These are phyloP conservation scores for Drosophila malerkotliana DNA, from an alignment of 1,140 invertebrate species.

Conservation along the genomic window DNA sequence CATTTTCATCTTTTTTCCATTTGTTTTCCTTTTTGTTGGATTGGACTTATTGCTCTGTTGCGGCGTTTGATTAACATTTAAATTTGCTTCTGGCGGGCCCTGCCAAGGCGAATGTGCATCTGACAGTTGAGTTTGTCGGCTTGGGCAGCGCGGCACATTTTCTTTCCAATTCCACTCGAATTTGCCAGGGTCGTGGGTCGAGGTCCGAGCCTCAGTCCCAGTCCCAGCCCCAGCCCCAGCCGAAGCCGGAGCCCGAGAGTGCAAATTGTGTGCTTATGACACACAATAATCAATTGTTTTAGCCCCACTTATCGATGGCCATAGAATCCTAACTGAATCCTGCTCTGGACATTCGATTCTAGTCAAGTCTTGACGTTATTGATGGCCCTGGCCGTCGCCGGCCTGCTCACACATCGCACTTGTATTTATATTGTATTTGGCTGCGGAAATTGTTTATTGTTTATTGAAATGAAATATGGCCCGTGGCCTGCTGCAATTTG, in stretches of 20 bases:
- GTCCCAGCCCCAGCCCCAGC: background rate
- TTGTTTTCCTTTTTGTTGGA: conserved; percentile 11
- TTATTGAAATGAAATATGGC: conserved; percentile 70
- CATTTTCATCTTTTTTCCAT: conserved; percentile 37
- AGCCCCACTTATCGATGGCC: conserved; percentile 46
- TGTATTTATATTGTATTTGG: conserved; percentile 55
- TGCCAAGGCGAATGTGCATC: conserved; percentile 54
- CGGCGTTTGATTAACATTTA: conserved; percentile 78
- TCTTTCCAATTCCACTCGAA: conserved; percentile 48
- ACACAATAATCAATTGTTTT: conserved; percentile 80
- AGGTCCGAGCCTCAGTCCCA: background rate
- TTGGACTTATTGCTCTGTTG: conserved; percentile 39
- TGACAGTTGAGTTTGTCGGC: conserved; percentile 62
- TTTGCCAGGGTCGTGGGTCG: conserved; percentile 10
- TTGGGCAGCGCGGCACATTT: conserved; percentile 34
- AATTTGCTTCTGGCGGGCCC: conserved; percentile 66
- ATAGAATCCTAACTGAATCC: conserved; percentile 25
- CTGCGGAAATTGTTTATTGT: conserved; percentile 73
- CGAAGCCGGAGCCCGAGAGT: background rate
- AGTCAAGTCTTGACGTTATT: conserved; percentile 29
- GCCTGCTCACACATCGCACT: background rate
- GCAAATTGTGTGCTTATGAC: conserved; percentile 70
- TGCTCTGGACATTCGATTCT: conserved; percentile 37
- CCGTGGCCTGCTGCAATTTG: conserved; percentile 52
- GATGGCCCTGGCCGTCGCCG: conserved; percentile 30